phyloP scores from a whole-genome alignment of 2,797 vertebrate species.

The Gorsachius magnificus region DNA sequence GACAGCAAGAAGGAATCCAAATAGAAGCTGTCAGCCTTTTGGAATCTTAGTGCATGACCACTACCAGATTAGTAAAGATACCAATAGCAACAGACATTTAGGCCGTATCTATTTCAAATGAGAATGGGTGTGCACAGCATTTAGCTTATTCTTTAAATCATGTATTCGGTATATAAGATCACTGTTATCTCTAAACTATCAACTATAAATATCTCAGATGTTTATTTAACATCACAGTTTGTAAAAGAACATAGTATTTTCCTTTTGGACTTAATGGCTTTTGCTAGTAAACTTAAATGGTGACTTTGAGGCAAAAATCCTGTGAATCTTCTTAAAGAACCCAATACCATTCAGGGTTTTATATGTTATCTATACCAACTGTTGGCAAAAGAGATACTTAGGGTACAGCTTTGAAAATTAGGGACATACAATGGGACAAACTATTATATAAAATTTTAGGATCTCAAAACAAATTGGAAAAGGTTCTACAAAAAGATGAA shows the following conservation, averaged over 20 bases:
- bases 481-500: neutral
- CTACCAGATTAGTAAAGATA: constrained; percentile 53
- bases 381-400: neutral
- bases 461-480: neutral
- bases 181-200: neutral
- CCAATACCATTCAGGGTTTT: neutral
- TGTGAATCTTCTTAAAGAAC: neutral
- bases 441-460: neutral
- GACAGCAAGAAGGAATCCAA: constrained; percentile 44
- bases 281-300: neutral
- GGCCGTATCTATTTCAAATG: constrained; percentile 49
- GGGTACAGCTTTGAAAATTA: neutral
- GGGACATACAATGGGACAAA: neutral
- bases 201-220: neutral
- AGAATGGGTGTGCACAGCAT: neutral
- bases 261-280: neutral
- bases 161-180: neutral
- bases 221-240: neutral
- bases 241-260: neutral
- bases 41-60: constrained; percentile 62
- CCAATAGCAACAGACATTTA: constrained; percentile 24
- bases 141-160: neutral
- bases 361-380: neutral
- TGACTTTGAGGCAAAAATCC: neutral
- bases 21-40: constrained; percentile 57